Conservation (phyloP, 2,113 vertebrate genomes). For the Erythrocercus mccallii region DNA sequence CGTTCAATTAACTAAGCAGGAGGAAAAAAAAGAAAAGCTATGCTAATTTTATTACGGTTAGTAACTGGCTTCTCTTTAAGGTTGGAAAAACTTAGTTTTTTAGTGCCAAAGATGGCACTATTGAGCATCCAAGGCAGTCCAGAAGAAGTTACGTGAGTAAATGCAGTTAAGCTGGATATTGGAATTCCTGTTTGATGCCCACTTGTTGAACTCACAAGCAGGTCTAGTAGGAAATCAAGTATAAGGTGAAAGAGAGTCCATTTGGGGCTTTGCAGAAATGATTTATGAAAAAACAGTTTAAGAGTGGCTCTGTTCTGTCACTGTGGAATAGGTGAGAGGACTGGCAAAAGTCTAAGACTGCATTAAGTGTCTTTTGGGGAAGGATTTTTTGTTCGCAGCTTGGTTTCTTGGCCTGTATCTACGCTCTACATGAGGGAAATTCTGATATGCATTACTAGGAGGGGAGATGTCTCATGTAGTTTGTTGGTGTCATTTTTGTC, state of each 20-base stretch:
- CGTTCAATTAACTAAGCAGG: not conserved
- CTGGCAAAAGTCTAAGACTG: not conserved
- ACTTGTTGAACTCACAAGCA: not conserved
- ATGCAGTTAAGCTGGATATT: not conserved
- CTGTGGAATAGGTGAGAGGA: not conserved
- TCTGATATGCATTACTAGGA: not conserved
- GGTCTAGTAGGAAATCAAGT: not conserved
- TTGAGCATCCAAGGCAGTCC: not conserved
- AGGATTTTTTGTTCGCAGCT: not conserved
- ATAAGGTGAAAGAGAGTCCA: not conserved
- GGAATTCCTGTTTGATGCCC: not conserved
- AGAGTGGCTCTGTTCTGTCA: accelerated
- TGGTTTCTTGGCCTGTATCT: not conserved
- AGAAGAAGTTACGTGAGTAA: not conserved
- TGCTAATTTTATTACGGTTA: not conserved
- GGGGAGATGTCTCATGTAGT: not conserved
- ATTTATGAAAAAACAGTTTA: not conserved
- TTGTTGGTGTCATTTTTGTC: not conserved
- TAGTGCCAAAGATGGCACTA: not conserved
- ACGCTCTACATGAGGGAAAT: not conserved
- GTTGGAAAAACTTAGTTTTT: not conserved
- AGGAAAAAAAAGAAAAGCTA: accelerated
- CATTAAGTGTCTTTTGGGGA: not conserved
- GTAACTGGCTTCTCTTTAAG: not conserved
- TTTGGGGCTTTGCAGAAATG: not conserved